phyloP scores from a whole-genome alignment of 2,888 invertebrate genomes.

The Tipula confusa region DNA sequence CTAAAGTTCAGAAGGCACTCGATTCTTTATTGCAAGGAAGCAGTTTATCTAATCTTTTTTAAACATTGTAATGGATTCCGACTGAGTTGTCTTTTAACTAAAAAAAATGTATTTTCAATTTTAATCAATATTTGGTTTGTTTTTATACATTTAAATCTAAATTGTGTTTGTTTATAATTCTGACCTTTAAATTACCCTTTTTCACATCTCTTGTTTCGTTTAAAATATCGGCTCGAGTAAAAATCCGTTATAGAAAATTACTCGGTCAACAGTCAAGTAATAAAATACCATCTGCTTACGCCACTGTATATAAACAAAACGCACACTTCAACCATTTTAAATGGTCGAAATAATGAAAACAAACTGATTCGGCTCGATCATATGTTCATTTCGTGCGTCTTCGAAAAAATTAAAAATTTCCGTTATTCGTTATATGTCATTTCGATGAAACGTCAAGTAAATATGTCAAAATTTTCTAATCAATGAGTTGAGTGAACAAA shows the following conservation, averaged over 20 bases:
- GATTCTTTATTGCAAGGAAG: conserved; percentile 56
- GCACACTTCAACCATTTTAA: neutral
- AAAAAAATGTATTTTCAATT: neutral
- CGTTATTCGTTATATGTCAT: neutral
- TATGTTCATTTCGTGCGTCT: neutral
- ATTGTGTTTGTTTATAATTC: no score
- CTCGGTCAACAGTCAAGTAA: no score
- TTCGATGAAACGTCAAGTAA: neutral
- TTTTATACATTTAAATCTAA: no score
- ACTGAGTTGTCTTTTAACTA: neutral
- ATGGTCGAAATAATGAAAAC: neutral
- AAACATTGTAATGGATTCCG: neutral
- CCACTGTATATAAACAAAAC: neutral
- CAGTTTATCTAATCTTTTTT: neutral
- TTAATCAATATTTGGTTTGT: no score
- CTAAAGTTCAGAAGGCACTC: conserved; percentile 72
- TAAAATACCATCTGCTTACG: no score
- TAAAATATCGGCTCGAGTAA: no score
- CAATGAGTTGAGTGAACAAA: neutral
- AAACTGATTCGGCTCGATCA: neutral
- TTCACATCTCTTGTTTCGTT: no score
- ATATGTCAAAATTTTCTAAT: neutral
- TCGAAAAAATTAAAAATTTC: neutral
- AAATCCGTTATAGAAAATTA: no score
- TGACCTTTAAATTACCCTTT: no score